Evolutionary conservation across 1,140 invertebrate genomes (phyloP).

Genomic region (Argopecten irradians): DNA sequence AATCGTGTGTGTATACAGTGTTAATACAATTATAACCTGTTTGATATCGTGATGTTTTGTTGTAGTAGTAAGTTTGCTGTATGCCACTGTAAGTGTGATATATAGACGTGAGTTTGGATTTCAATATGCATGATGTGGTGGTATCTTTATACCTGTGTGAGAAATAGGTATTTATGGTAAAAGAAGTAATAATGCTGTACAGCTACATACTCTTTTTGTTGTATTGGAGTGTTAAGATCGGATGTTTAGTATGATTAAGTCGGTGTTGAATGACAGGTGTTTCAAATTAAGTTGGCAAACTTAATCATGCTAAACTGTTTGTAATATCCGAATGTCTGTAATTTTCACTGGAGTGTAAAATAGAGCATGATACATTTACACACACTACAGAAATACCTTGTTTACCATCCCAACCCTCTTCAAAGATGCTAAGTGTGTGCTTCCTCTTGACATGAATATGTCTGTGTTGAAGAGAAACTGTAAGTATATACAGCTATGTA

Average conservation of each 20-base stretch:
- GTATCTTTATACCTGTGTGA: too few species aligned
- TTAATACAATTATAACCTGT: too few species aligned
- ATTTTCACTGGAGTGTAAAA: slow-evolving; percentile 10
- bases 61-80: too few species aligned
- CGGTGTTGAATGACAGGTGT: background rate
- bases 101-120: too few species aligned
- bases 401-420: background rate
- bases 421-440: slow-evolving; percentile 20
- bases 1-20: too few species aligned
- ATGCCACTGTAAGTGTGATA: too few species aligned
- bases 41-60: too few species aligned
- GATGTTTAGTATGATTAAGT: background rate
- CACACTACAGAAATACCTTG: background rate
- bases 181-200: too few species aligned
- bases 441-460: slow-evolving; percentile 17
- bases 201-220: background rate
- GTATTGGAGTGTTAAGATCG: too few species aligned
- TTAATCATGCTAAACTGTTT: slow-evolving; percentile 18
- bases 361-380: background rate
- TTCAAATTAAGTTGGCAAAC: background rate
- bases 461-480: background rate
- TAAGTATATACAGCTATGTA: background rate
- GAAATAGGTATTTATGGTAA: too few species aligned
- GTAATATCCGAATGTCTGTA: background rate
- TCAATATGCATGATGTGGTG: too few species aligned